Evolutionary conservation across 2,113 vertebrate genomes (phyloP).

Genomic region (Anhinga anhinga): DNA sequence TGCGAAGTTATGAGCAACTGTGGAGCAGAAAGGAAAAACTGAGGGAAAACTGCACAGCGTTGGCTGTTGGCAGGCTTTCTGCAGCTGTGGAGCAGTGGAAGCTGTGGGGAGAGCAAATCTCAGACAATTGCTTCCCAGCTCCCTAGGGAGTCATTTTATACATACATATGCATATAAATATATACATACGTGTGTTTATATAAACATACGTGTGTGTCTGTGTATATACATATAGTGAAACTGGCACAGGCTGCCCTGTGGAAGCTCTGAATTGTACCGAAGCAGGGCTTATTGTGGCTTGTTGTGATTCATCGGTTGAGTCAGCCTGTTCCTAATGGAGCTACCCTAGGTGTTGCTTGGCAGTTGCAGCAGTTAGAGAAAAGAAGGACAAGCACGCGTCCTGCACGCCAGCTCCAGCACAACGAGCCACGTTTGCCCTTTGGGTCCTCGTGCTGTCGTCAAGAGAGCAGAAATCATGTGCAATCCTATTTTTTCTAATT

Average conservation of each 20-base stretch:
- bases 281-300: not conserved
- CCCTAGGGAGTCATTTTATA: not conserved
- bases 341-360: not conserved
- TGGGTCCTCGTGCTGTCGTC: not conserved
- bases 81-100: not conserved
- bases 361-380: not conserved
- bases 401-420: not conserved
- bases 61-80: not conserved
- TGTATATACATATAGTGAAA: not conserved
- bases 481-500: slow-evolving; percentile 24
- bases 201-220: rapidly evolving
- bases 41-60: not conserved
- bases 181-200: rapidly evolving
- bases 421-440: not conserved
- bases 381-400: not conserved
- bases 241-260: not conserved
- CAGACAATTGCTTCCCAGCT: not conserved
- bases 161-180: not conserved
- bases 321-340: not conserved
- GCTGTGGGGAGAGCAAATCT: not conserved
- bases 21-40: not conserved
- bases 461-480: slow-evolving; percentile 24
- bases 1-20: not conserved
- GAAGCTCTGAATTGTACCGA: not conserved
- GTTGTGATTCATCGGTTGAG: not conserved